phyloP scores from a whole-genome alignment of 2,888 invertebrate genomes.

The Nomada fabriciana region DNA sequence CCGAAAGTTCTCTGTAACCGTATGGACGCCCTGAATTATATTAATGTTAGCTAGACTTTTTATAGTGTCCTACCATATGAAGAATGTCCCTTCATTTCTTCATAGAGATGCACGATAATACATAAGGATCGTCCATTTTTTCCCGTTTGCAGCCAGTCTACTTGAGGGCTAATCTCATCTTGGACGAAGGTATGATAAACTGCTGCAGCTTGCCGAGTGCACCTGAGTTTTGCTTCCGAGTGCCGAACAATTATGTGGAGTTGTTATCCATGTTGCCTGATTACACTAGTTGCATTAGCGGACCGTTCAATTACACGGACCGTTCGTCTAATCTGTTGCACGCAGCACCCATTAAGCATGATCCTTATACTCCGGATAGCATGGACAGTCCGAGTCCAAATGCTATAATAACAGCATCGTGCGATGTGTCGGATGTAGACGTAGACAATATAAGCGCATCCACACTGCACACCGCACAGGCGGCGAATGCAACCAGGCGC shows the following conservation, averaged over 20 bases:
- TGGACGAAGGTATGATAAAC: conserved; percentile 91
- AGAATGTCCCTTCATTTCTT: conserved; percentile 35
- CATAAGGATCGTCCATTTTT: conserved; percentile 71
- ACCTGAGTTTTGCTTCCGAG: conserved; percentile 82
- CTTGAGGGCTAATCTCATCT: conserved; percentile 89
- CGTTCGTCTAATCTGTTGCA: conserved; percentile 86
- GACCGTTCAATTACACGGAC: conserved; percentile 75
- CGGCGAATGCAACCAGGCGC: conserved; percentile 51
- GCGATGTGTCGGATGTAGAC: conserved; percentile 71
- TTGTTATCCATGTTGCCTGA: conserved; percentile 82
- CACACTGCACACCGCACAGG: conserved; percentile 29
- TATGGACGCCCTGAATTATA: conserved; percentile 22
- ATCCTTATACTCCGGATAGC: conserved; percentile 94
- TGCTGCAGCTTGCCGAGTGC: conserved; percentile 86
- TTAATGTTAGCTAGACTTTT: conserved; percentile 59
- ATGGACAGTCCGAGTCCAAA: conserved; percentile 90
- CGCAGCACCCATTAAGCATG: conserved; percentile 86
- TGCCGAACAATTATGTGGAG: conserved; percentile 80
- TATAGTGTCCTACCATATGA: conserved; percentile 57
- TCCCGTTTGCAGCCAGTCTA: conserved; percentile 91
- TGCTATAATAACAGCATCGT: conserved; percentile 71
- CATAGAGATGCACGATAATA: conserved; percentile 65
- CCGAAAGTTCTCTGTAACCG: conserved; percentile 23
- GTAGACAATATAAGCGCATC: conserved; percentile 64
- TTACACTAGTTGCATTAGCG: conserved; percentile 83